phyloP scores from a whole-genome alignment of 2,113 vertebrate genomes.

The Gopherus evgoodei region DNA sequence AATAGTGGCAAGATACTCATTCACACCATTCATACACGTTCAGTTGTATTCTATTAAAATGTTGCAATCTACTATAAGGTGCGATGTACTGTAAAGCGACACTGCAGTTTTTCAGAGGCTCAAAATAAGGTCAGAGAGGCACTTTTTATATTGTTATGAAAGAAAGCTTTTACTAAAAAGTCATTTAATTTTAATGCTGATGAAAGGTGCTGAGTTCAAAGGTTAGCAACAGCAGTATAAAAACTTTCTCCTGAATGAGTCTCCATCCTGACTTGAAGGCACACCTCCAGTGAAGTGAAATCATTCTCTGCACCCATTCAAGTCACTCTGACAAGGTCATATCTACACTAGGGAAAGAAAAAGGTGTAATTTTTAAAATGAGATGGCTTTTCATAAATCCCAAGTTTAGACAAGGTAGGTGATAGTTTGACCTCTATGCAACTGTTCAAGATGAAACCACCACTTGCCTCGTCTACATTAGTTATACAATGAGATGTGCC shows the following conservation, averaged over 20 bases:
- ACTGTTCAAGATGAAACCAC: not conserved
- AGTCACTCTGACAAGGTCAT: not conserved
- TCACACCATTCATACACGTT: not conserved
- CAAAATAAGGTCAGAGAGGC: fast-evolving
- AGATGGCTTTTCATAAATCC: not conserved
- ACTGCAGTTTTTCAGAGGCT: not conserved
- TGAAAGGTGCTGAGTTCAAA: not conserved
- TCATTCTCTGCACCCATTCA: not conserved
- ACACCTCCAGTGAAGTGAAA: not conserved
- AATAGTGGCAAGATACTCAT: not conserved
- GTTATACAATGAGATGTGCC: not conserved
- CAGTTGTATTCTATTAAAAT: not conserved
- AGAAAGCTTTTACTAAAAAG: not conserved
- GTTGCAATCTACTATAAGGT: not conserved
- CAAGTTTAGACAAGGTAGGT: not conserved
- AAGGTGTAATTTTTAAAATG: not conserved
- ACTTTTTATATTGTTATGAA: not conserved
- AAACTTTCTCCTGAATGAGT: not conserved
- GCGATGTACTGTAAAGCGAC: not conserved
- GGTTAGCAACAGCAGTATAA: not conserved
- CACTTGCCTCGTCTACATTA: not conserved
- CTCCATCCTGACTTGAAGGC: not conserved
- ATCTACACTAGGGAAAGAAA: not conserved
- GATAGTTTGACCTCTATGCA: not conserved
- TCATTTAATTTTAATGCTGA: not conserved